phyloP scores from a whole-genome alignment of 2,113 vertebrate species.

The Orientallactaga bullata region DNA sequence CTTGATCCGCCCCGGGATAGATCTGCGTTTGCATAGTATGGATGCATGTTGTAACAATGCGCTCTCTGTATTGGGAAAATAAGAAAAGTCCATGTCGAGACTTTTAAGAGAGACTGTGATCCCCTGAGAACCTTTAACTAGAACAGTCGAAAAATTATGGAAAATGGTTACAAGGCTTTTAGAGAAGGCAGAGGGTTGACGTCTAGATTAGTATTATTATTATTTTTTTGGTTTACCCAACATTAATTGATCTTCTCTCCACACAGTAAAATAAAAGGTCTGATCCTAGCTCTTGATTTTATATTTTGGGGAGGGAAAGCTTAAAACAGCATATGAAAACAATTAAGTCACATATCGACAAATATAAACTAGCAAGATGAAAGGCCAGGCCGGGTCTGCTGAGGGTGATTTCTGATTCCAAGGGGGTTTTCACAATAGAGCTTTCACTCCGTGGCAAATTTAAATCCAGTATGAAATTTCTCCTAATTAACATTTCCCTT shows the following conservation, averaged over 20 bases:
- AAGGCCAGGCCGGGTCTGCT: background rate
- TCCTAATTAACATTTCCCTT: constrained; percentile 77
- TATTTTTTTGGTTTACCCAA: background rate
- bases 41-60: background rate
- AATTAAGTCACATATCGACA: constrained; percentile 63
- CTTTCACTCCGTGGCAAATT: constrained; percentile 71
- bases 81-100: constrained; percentile 21
- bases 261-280: constrained; percentile 10
- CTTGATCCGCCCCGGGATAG: constrained; percentile 1
- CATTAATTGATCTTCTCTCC: background rate
- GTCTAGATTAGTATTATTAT: background rate
- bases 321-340: constrained; percentile 46
- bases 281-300: constrained; percentile 42
- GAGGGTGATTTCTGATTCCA: constrained; percentile 58
- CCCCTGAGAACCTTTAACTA: constrained; percentile 9
- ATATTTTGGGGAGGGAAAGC: constrained; percentile 28
- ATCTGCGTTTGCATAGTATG: background rate
- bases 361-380: constrained; percentile 58
- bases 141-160: constrained; percentile 49
- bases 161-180: constrained; percentile 27
- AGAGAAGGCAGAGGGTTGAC: constrained; percentile 2
- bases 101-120: background rate
- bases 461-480: constrained; percentile 79
- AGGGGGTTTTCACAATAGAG: constrained; percentile 39
- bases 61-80: background rate